phyloP scores from a whole-genome alignment of 2,888 invertebrate species.

The Drosophila suboccidentalis region DNA sequence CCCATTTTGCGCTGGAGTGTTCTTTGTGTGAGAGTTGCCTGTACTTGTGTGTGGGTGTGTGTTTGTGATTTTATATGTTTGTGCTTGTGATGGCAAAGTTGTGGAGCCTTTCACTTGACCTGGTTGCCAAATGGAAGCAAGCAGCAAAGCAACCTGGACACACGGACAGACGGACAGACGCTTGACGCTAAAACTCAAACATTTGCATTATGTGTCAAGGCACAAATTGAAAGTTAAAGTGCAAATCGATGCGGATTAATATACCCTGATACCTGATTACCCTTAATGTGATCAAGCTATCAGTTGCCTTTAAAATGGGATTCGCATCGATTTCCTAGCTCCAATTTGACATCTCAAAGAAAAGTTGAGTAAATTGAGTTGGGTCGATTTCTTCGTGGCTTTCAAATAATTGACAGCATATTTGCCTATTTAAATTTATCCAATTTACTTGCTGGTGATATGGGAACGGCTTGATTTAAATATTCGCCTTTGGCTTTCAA shows the following conservation, averaged over 20 bases:
- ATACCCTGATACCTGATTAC: background rate
- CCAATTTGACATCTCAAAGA: background rate
- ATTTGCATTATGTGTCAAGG: slow-evolving; percentile 54
- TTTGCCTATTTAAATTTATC: slow-evolving; percentile 3
- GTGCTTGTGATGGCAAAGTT: slow-evolving; percentile 28
- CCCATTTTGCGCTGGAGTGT: slow-evolving; percentile 37
- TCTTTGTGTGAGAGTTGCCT: slow-evolving; percentile 40
- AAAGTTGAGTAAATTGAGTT: slow-evolving; percentile 2
- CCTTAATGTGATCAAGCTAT: background rate
- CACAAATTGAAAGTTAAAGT: slow-evolving; percentile 26
- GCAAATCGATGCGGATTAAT: slow-evolving; percentile 29
- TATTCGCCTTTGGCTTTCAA: background rate
- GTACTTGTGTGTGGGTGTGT: slow-evolving; percentile 32
- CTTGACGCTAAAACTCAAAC: slow-evolving; percentile 18
- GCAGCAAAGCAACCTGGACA: slow-evolving; percentile 19
- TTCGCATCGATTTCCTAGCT: background rate
- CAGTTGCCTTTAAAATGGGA: background rate
- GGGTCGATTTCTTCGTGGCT: background rate
- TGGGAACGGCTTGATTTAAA: background rate
- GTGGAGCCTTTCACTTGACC: slow-evolving; percentile 49
- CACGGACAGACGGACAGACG: background rate
- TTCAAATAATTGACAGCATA: slow-evolving; percentile 13
- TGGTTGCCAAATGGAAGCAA: slow-evolving; percentile 35
- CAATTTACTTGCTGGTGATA: background rate
- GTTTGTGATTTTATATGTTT: background rate